phyloP scores from a whole-genome alignment of 92 coral and sea anemone species.

The Anthopleura xanthogrammica region DNA sequence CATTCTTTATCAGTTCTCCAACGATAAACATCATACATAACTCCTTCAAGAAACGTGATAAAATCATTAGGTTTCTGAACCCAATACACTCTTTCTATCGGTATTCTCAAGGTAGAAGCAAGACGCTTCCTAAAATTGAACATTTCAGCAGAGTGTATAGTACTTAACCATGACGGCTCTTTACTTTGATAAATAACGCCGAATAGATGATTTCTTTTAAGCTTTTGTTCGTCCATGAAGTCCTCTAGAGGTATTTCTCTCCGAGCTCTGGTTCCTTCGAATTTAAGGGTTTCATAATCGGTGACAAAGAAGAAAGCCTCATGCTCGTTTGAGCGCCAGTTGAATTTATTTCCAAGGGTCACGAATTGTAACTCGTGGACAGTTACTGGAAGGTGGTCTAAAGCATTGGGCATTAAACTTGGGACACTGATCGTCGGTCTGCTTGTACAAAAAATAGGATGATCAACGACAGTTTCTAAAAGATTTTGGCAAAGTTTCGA shows the following conservation, averaged over 20 bases:
- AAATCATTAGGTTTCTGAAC: slow-evolving; percentile 38
- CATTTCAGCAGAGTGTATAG: slow-evolving; percentile 71
- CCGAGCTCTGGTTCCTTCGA: slow-evolving; percentile 62
- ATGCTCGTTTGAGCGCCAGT: slow-evolving; percentile 63
- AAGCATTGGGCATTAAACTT: slow-evolving; percentile 61
- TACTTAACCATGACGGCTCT: slow-evolving; percentile 73
- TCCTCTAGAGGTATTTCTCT: slow-evolving; percentile 69
- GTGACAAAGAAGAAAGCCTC: slow-evolving; percentile 73
- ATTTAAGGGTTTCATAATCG: slow-evolving; percentile 55
- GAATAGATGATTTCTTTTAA: slow-evolving; percentile 43
- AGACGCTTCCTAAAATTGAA: slow-evolving; percentile 76
- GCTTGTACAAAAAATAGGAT: slow-evolving; percentile 48
- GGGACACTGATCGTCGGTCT: slow-evolving; percentile 69
- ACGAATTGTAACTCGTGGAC: slow-evolving; percentile 61
- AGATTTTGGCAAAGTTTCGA: slow-evolving; percentile 67
- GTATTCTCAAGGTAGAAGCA: slow-evolving; percentile 54
- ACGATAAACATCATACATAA: slow-evolving; percentile 63
- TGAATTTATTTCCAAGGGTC: slow-evolving; percentile 72
- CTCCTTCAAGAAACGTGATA: slow-evolving; percentile 33
- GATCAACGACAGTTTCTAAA: slow-evolving; percentile 56
- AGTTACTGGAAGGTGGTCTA: slow-evolving; percentile 60
- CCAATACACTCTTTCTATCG: slow-evolving; percentile 53
- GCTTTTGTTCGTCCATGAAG: slow-evolving; percentile 44
- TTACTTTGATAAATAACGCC: slow-evolving; percentile 67
- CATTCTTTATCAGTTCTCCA: slow-evolving; percentile 66